These are phyloP conservation scores for Dorcus hopei DNA, from an alignment of 2,888 invertebrate species.

Conservation along the genomic window DNA sequence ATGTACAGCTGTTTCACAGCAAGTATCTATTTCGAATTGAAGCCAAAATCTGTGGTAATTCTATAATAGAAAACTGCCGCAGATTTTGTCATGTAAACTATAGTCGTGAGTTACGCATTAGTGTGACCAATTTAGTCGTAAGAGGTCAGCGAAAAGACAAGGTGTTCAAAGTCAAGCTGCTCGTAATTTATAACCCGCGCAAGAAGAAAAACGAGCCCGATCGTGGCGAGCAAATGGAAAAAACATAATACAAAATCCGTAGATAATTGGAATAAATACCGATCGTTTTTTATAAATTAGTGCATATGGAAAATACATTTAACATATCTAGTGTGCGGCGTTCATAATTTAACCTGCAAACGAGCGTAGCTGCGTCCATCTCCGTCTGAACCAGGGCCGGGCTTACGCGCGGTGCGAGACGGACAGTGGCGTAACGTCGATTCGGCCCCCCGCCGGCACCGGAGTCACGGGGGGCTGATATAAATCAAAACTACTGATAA, in stretches of 20 bases:
- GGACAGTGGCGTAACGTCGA: conserved; percentile 34
- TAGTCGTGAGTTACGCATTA: too few relatives aligned
- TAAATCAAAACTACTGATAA: conserved; percentile 49
- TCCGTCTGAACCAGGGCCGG: neutral
- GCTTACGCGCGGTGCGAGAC: conserved; percentile 3
- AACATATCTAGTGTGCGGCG: conserved; percentile 15
- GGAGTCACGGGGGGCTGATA: conserved; percentile 42
- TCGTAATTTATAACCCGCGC: too few relatives aligned
- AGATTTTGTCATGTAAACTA: too few relatives aligned
- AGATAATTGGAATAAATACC: conserved; percentile 38
- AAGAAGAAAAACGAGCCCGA: neutral
- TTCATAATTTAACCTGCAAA: conserved; percentile 17
- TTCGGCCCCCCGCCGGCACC: conserved; percentile 39
- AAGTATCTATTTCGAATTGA: too few relatives aligned
- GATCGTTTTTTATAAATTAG: conserved; percentile 38
- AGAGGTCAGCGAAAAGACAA: too few relatives aligned
- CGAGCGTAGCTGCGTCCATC: conserved; percentile 6
- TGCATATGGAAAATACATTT: conserved; percentile 38
- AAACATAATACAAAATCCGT: conserved; percentile 25
- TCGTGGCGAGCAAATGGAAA: neutral
- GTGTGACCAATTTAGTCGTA: too few relatives aligned
- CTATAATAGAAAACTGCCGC: too few relatives aligned
- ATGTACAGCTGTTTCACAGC: too few relatives aligned
- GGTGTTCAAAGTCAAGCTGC: too few relatives aligned
- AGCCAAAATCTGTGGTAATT: too few relatives aligned